These are phyloP conservation scores for Sphenopsis melanotis DNA, from an alignment of 2,797 vertebrate species.

Conservation along the genomic window DNA sequence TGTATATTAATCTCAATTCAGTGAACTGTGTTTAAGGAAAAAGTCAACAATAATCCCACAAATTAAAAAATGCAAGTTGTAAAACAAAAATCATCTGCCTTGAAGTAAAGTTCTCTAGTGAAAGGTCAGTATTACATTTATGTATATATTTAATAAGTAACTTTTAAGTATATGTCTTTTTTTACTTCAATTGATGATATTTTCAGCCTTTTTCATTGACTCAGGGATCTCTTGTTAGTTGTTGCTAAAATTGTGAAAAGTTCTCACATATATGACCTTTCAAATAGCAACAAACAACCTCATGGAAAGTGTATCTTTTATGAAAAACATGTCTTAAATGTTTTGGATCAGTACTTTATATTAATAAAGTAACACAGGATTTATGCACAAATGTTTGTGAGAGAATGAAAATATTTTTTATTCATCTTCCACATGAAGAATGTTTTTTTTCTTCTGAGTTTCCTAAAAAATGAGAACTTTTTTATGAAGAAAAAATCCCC, in stretches of 20 bases:
- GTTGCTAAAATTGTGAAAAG: neutral
- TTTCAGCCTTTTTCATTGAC: neutral
- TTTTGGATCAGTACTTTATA: neutral
- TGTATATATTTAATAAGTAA: neutral
- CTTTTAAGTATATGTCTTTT: neutral
- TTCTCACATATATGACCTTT: neutral
- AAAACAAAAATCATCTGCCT: neutral
- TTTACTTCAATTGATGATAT: neutral
- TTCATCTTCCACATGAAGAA: neutral
- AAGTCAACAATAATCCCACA: neutral
- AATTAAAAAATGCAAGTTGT: neutral
- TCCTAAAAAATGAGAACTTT: neutral
- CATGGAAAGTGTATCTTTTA: neutral
- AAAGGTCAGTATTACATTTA: conserved; percentile 2
- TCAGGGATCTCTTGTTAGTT: neutral
- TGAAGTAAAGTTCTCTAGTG: neutral
- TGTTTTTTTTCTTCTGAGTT: neutral
- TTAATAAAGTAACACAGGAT: neutral
- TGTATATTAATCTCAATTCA: neutral
- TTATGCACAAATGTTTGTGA: neutral
- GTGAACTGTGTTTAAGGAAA: neutral
- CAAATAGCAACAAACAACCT: neutral
- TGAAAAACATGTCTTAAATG: neutral
- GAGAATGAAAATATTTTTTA: neutral
- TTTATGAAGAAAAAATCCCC: neutral